Evolutionary conservation across 1,140 invertebrate genomes (phyloP), one percentile per base, ranked within the genome.

Genomic region (Acromyrmex echinatior): DNA sequence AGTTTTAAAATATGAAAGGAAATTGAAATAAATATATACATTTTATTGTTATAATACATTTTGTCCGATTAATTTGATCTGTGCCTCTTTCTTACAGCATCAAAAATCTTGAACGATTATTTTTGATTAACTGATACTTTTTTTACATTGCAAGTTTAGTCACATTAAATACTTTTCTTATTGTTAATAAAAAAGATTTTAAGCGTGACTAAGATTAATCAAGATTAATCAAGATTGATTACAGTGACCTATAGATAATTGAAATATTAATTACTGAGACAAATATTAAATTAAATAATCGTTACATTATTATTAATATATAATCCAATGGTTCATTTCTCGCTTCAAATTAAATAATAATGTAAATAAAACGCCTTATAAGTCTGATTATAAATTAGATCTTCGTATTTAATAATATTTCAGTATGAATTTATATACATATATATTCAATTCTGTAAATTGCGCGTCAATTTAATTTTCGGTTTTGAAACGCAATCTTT

Each of bases 291-390:
- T 14, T 39, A 78, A 78, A 63, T 25, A 28, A 28, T 45, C 21
- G 0, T 71, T 60, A 82, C 2, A 58, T 81, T 71, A 31, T 31
- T 81, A 45, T 31, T 66, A 60, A 45, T 71, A 56, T 56, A 66
- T 80, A 21, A 66, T 76, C 4, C 3, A 14, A 77, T 62, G 18
- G 2, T 45, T 62, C 18, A 66, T 51, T 79, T 66, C 3, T 45
- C 4, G 16, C 18, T 28, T 60, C 0, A 12, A 76, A 21, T 63
- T 9, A 84, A 49, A 49, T 6, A 25, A 45, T 10, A 45, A 45
- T 45, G 10, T 45, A 45, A 45, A 45, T 45, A 45, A 45, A 45
- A 10, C 3, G 39, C 3, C 9, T 45, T 45, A 45, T 45, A 45
- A 45, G 0, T 45, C 39, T 45, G 39, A 45, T 45, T 45, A 45